Evolutionary conservation across 2,113 vertebrate genomes (phyloP).

Genomic region (Pungitius pungitius): DNA sequence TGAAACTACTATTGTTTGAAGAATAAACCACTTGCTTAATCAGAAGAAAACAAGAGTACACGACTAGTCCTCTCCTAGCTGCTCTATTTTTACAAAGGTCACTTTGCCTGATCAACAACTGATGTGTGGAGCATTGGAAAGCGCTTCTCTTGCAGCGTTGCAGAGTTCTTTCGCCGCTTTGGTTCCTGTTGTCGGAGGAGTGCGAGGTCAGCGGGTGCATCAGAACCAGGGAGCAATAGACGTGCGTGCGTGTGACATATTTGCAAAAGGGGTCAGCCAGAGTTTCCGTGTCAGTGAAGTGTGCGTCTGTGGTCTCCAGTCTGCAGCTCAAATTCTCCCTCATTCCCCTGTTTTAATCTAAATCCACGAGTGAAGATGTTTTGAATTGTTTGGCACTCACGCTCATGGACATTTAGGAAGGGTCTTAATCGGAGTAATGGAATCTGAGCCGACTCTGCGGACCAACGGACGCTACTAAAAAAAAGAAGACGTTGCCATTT

Average conservation of each 20-base stretch:
- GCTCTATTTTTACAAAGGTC: neutral
- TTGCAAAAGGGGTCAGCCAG: constrained; percentile 52
- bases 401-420: neutral
- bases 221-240: constrained; percentile 28
- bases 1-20: neutral
- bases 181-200: constrained; percentile 10
- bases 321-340: constrained; percentile 1
- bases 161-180: constrained; percentile 1
- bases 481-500: neutral
- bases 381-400: neutral
- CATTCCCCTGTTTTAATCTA: neutral
- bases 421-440: neutral
- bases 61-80: neutral
- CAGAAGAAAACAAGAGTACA: neutral
- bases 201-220: constrained; percentile 52
- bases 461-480: neutral
- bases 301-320: constrained; percentile 1
- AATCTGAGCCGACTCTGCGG: neutral
- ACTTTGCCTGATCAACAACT: neutral
- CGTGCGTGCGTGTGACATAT: constrained; percentile 10
- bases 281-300: constrained; percentile 48
- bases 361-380: neutral
- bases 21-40: neutral
- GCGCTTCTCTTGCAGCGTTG: neutral
- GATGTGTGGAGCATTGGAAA: neutral